These are phyloP conservation scores for Castor canadensis DNA, from an alignment of 2,113 vertebrate species.

Conservation along the genomic window DNA sequence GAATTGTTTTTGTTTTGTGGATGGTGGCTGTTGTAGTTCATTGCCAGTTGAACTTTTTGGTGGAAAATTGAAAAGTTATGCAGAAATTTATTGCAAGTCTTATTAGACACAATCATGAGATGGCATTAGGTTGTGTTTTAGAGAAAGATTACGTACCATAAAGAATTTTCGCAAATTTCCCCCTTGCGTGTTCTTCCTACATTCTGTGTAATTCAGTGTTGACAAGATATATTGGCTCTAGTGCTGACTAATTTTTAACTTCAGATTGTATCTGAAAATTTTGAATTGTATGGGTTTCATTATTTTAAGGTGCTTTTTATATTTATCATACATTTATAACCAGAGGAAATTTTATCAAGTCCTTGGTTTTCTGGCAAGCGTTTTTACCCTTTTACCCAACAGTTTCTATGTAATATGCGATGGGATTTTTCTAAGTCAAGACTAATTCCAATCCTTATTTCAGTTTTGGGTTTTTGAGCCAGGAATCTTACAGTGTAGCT, in stretches of 20 bases:
- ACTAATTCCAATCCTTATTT: not conserved
- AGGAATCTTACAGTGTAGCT: not conserved
- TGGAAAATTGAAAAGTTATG: conserved; percentile 36
- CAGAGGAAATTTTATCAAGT: conserved; percentile 13
- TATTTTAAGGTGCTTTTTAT: conserved; percentile 20
- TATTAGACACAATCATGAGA: conserved; percentile 14
- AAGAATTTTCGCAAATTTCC: not conserved
- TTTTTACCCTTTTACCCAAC: not conserved
- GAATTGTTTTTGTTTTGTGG: not conserved
- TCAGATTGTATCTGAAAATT: conserved; percentile 40
- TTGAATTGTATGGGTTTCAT: not conserved
- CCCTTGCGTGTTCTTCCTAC: not conserved
- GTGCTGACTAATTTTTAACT: conserved; percentile 14
- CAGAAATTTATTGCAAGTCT: not conserved
- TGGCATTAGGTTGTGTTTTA: conserved; percentile 40
- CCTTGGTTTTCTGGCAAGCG: conserved; percentile 29
- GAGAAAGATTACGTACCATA: not conserved
- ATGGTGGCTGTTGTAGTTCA: not conserved
- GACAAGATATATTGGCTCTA: conserved; percentile 20
- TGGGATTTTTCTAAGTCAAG: conserved; percentile 26
- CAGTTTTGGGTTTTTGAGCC: not conserved
- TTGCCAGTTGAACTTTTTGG: conserved; percentile 44
- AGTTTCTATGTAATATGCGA: not conserved
- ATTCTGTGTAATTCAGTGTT: conserved; percentile 49
- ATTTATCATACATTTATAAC: not conserved